Percentiles rank a stretch among this genome's conserved stretches.
Evolutionary conservation across 2,888 invertebrate species (phyloP).

Genomic region (Nymphalis urticae): DNA sequence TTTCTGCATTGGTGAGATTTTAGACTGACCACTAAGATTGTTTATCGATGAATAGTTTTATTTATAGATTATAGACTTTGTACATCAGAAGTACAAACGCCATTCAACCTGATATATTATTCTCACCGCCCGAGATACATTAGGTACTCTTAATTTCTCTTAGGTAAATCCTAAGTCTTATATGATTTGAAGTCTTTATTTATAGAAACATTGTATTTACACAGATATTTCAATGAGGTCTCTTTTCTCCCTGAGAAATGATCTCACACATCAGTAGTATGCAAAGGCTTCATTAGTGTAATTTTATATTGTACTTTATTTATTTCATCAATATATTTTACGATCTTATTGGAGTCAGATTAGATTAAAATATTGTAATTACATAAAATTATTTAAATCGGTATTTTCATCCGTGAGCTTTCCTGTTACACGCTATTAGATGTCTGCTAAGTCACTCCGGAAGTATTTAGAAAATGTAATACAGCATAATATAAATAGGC

Average conservation of each 20-base stretch:
- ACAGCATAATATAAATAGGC: background rate
- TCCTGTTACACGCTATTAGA: background rate
- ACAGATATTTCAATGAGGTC: background rate
- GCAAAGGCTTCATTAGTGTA: background rate
- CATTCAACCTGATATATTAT: background rate
- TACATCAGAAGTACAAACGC: slow-evolving; percentile 20
- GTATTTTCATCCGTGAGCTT: background rate
- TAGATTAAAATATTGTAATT: background rate
- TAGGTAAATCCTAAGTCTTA: slow-evolving; percentile 11
- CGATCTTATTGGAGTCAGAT: background rate
- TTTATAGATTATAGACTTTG: slow-evolving; percentile 21
- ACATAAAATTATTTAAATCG: background rate
- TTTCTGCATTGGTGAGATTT: slow-evolving; percentile 51
- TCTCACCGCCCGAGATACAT: slow-evolving; percentile 20
- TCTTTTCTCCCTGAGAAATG: background rate
- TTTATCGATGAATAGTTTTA: slow-evolving; percentile 1
- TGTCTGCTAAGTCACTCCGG: background rate
- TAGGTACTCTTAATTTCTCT: slow-evolving; percentile 8
- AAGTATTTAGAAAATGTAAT: background rate
- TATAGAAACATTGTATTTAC: slow-evolving; percentile 8
- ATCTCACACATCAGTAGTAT: background rate
- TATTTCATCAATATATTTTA: slow-evolving; percentile 1
- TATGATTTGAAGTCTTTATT: slow-evolving; percentile 1
- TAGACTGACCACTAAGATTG: slow-evolving; percentile 50
- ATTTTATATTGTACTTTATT: slow-evolving; percentile 1